phyloP scores from a whole-genome alignment of 1,140 invertebrate species.

The Adelges cooleyi region DNA sequence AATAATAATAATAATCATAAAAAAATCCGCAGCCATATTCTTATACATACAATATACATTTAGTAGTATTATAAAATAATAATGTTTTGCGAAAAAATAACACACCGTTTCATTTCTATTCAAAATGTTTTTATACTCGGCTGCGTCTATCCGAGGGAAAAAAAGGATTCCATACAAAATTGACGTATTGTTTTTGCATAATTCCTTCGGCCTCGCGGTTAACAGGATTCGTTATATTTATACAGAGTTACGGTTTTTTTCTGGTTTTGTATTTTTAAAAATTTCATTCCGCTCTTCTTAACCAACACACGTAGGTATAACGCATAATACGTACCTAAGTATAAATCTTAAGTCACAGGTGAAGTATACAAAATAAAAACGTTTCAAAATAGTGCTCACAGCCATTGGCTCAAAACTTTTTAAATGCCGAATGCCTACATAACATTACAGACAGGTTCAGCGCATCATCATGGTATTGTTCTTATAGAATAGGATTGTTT shows the following conservation, averaged over 20 bases:
- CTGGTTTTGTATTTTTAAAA: conserved; percentile 11
- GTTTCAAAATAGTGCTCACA: no score
- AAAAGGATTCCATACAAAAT: conserved; percentile 25
- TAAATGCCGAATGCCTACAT: no score
- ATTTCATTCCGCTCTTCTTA: conserved; percentile 8
- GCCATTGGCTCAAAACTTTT: no score
- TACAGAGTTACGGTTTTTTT: conserved; percentile 17
- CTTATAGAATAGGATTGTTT: no score
- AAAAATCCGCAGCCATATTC: conserved; percentile 11
- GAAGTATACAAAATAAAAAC: background rate
- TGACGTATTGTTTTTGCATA: conserved; percentile 26
- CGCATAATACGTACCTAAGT: background rate
- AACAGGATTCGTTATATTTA: background rate
- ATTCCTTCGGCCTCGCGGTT: conserved; percentile 4
- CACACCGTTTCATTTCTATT: conserved; percentile 6
- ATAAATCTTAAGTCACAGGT: background rate
- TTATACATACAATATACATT: background rate
- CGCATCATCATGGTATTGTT: no score
- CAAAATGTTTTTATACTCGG: conserved; percentile 11
- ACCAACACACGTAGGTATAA: background rate
- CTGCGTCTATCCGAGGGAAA: background rate
- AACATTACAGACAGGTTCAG: no score
- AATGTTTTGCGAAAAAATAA: conserved; percentile 27
- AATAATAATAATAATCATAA: conserved; percentile 11
- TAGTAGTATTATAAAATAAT: conserved; percentile 24